Conservation (phyloP, 2,888 invertebrate genomes). For the Margaritifera margaritifera region DNA sequence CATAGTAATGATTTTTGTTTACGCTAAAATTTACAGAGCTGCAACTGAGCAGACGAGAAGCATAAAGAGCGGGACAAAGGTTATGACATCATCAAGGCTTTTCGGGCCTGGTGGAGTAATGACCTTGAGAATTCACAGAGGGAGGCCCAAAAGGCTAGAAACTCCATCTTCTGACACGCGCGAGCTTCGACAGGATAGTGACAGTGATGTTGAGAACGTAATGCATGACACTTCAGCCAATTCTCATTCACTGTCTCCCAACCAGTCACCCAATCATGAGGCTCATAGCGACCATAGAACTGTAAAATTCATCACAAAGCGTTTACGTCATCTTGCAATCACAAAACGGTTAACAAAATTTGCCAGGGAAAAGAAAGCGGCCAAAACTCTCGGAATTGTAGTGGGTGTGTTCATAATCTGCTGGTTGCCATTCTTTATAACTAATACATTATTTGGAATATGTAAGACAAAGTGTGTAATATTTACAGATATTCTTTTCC, state of each 20-base stretch:
- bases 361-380: conserved; percentile 97
- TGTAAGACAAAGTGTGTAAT: conserved; percentile 79
- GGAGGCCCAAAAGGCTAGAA: conserved; percentile 78
- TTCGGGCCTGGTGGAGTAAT: conserved; percentile 81
- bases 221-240: conserved; percentile 19
- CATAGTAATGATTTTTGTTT: conserved; percentile 98
- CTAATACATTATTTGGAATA: conserved; percentile 92
- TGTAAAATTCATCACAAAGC: conserved; percentile 60
- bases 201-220: conserved; percentile 48
- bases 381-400: conserved; percentile 96
- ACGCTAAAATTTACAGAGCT: conserved; percentile 95
- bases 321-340: conserved; percentile 83
- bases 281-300: conserved; percentile 40
- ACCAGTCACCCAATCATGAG: conserved; percentile 2
- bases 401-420: conserved; percentile 98
- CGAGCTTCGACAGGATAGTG: conserved; percentile 47
- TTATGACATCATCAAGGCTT: conserved; percentile 65
- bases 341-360: conserved; percentile 95
- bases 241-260: not conserved
- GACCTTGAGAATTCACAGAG: conserved; percentile 93
- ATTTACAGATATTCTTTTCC: conserved; percentile 62
- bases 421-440: conserved; percentile 98
- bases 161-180: conserved; percentile 43
- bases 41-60: conserved; percentile 94
- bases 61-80: conserved; percentile 90